These are phyloP conservation scores for Carapus acus DNA, from an alignment of 2,797 vertebrate species.

Conservation along the genomic window DNA sequence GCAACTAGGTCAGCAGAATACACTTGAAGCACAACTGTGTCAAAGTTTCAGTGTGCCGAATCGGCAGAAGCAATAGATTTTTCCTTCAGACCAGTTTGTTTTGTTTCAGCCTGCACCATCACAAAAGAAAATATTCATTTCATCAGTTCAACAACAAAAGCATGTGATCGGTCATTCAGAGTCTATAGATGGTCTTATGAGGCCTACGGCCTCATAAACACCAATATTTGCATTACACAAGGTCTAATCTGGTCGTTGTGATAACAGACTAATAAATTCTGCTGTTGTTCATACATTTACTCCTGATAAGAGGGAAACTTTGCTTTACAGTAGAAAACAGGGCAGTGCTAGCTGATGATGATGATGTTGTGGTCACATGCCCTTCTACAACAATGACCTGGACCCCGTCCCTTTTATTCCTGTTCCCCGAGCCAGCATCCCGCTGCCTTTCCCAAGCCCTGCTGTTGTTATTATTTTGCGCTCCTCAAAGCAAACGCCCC, in stretches of 20 bases:
- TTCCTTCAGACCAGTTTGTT: constrained; percentile 57
- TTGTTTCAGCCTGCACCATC: constrained; percentile 46
- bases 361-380: constrained; percentile 49
- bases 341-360: constrained; percentile 32
- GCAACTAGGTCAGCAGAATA: constrained; percentile 43
- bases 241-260: constrained; percentile 40
- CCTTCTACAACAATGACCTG: constrained; percentile 61
- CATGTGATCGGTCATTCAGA: constrained; percentile 64
- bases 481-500: constrained; percentile 53
- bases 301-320: constrained; percentile 66
- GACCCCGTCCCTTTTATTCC: constrained; percentile 56
- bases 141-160: constrained; percentile 59
- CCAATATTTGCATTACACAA: constrained; percentile 61
- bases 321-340: constrained; percentile 54
- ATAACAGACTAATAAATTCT: constrained; percentile 56
- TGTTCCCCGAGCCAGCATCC: constrained; percentile 51
- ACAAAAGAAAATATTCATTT: constrained; percentile 60
- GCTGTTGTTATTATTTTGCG: constrained; percentile 56
- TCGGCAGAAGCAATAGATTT: constrained; percentile 44
- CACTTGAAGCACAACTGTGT: constrained; percentile 48
- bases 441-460: constrained; percentile 61
- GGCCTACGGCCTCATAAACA: constrained; percentile 53
- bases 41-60: constrained; percentile 51
- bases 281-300: constrained; percentile 44
- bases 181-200: constrained; percentile 54